These are phyloP conservation scores for Pseudachorutes palmiensis DNA, from an alignment of 1,140 invertebrate species.

Conservation along the genomic window DNA sequence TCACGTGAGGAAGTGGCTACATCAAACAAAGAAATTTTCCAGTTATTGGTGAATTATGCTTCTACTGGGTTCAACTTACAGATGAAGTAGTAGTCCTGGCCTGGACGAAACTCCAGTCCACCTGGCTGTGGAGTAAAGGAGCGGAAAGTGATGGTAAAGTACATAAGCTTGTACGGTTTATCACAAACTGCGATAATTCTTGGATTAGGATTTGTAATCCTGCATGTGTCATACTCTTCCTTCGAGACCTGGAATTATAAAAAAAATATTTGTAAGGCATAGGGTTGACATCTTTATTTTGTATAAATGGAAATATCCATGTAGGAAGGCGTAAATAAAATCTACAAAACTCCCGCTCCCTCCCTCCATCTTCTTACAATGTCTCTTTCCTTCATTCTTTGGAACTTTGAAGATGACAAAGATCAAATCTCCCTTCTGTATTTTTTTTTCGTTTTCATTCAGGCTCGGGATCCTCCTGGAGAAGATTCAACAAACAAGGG, in stretches of 20 bases:
- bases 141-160: constrained; percentile 92
- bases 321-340: neutral
- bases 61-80: constrained; percentile 51
- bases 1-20: constrained; percentile 78
- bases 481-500: no score
- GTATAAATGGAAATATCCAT: neutral
- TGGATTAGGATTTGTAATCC: constrained; percentile 86
- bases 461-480: neutral
- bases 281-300: neutral
- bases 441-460: neutral
- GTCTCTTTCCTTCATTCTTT: neutral
- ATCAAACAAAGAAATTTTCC: constrained; percentile 16
- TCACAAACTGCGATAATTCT: constrained; percentile 90
- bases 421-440: neutral
- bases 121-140: constrained; percentile 91
- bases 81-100: constrained; percentile 93
- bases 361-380: neutral
- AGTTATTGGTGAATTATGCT: neutral
- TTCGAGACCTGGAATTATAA: constrained; percentile 61
- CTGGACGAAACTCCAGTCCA: constrained; percentile 85
- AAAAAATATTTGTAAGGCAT: neutral
- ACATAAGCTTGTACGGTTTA: constrained; percentile 87
- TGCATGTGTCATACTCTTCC: constrained; percentile 90
- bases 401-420: neutral
- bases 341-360: neutral